Base-by-base conservation (phyloP, 2,888 invertebrate genomes). In the Corbicula japonica region DNA sequence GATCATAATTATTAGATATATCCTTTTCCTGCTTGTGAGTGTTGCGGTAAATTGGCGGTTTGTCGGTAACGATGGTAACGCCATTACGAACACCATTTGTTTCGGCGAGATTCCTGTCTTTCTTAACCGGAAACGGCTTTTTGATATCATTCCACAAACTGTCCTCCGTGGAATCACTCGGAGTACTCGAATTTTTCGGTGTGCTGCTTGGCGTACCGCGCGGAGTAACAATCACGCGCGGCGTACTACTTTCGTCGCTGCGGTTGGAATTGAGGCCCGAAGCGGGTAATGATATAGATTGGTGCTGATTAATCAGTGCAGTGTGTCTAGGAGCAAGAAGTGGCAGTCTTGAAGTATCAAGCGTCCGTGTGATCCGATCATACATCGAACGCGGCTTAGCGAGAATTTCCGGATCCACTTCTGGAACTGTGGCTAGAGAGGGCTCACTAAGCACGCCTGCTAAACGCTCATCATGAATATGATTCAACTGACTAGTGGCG, bases 311-410 rank as follows among this genome's bases (percentile, higher is more conserved):
- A 35, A 78, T 73, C 12, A 79, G 65, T 30, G 63, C 62, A 30
- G 62, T 63, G 8, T 73, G 72, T 44, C 69, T 76, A 2, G 79
- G 76, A 2, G 77, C 76, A n/a, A 80, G 71, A 15, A 66, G 38
- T 2, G 83, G 83, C 2, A 83, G 70, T 23, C 80, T 52, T 15
- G 78, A 76, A 6, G 77, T 80, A 35, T 80, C 77, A 8, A 83
- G 46, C 10, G 69, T 62, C n/a, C 80, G 71, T 6, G 83, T 79
- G 28, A 83, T 48, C 21, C 72, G 68, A 38, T 83, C 83, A 46
- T 83, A 83, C 78, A 80, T 83, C 10, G 83, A 83, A 38, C 83
- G 56, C 2, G 83, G 83, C 12, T 77, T 78, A 3, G 83, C 56
- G 0, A 83, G 60, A 23, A 83, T 48, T 44, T 83, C 83, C 26